Evolutionary conservation across 2,888 invertebrate genomes (phyloP).

Genomic region (Cryptosula pallasiana): DNA sequence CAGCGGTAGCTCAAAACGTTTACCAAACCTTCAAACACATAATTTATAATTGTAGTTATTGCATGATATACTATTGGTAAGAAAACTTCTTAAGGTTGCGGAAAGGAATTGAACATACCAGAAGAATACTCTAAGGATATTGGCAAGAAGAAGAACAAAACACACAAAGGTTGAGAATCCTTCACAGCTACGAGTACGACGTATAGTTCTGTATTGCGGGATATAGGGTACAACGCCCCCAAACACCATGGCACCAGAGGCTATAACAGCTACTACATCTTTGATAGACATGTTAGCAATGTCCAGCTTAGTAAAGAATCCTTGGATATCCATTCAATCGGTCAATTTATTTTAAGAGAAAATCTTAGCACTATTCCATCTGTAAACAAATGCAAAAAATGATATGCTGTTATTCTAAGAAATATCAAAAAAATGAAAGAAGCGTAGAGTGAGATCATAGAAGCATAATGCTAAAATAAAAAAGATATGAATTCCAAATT

Average conservation of each 20-base stretch:
- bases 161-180: constrained; percentile 97
- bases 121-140: constrained; percentile 92
- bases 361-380: too few relatives aligned
- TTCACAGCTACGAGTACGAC: constrained; percentile 81
- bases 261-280: constrained; percentile 34
- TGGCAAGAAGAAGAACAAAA: constrained; percentile 86
- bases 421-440: too few relatives aligned
- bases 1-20: constrained; percentile 89
- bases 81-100: too few relatives aligned
- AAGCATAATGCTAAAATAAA: too few relatives aligned
- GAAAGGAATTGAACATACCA: constrained; percentile 77
- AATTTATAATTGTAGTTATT: too few relatives aligned
- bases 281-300: constrained; percentile 28
- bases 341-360: too few relatives aligned
- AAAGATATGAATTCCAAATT: too few relatives aligned
- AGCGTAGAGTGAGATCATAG: too few relatives aligned
- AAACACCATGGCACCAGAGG: constrained; percentile 73
- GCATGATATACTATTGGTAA: too few relatives aligned
- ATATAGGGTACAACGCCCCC: constrained; percentile 93
- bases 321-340: constrained; percentile 11
- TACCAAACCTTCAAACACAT: constrained; percentile 80
- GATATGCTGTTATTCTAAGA: too few relatives aligned
- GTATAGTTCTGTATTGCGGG: constrained; percentile 91
- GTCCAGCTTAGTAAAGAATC: not conserved
- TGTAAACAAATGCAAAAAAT: too few relatives aligned